Conservation (phyloP, 1,140 invertebrate species). For the Drosophila littoralis region DNA sequence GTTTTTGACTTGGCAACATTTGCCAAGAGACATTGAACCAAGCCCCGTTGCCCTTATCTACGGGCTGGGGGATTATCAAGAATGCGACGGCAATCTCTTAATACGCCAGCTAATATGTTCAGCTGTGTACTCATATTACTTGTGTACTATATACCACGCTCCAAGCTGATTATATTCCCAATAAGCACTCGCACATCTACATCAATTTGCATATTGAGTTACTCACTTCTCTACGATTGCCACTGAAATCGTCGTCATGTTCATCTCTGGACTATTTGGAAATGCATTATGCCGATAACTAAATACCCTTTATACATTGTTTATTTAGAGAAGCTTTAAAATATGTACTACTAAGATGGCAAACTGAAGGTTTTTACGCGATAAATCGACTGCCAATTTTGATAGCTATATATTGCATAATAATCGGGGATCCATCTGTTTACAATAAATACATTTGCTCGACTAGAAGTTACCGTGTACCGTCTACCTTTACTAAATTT, state of each 20-base stretch:
- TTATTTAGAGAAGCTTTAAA: no score
- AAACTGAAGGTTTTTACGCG: no score
- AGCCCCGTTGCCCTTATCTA: slow-evolving; percentile 23
- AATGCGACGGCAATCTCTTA: not conserved
- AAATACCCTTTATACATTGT: not conserved
- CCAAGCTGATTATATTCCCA: slow-evolving; percentile 16
- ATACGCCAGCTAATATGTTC: slow-evolving; percentile 9
- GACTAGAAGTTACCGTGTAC: no score
- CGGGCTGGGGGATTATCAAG: slow-evolving; percentile 16
- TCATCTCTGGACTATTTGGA: not conserved
- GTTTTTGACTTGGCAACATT: slow-evolving; percentile 3
- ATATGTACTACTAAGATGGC: no score
- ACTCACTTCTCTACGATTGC: not conserved
- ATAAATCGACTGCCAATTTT: no score
- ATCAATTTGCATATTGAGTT: not conserved
- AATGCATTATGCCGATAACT: not conserved
- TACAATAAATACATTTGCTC: no score
- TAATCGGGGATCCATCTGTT: no score
- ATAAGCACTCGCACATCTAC: not conserved
- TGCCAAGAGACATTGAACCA: slow-evolving; percentile 41
- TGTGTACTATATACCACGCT: not conserved
- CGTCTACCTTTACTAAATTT: no score
- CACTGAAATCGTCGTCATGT: not conserved
- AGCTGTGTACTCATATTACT: slow-evolving; percentile 31
- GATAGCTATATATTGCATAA: no score